Conservation (phyloP, 2,888 invertebrate species). For the Onchidella celtica region DNA sequence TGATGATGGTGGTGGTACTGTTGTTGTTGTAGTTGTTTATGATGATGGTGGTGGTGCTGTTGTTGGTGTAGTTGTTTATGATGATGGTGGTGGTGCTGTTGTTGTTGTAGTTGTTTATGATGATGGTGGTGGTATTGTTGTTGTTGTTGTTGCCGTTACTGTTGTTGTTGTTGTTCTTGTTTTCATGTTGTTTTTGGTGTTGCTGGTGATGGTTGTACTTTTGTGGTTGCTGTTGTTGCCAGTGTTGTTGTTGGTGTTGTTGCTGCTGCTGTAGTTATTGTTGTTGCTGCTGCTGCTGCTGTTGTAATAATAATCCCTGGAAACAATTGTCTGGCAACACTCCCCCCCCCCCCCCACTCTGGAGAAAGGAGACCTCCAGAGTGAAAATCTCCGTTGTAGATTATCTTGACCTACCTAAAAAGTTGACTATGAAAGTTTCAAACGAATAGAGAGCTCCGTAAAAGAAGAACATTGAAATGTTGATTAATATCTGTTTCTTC, state of each 20-base stretch:
- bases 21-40: background rate
- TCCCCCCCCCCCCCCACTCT: no score
- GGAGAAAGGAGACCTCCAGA: no score
- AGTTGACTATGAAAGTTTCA: no score
- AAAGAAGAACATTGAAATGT: no score
- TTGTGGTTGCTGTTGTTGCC: background rate
- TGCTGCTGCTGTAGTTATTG: background rate
- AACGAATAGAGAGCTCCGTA: no score
- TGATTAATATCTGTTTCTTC: no score
- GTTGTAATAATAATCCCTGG: no score
- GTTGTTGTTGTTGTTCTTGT: background rate
- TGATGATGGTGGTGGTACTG: background rate
- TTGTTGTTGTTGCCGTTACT: background rate
- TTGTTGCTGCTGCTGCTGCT: background rate
- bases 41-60: background rate
- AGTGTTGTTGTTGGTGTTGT: no score
- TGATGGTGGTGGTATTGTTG: background rate
- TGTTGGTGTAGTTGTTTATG: background rate
- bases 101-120: background rate
- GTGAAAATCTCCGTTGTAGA: no score
- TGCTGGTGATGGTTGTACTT: background rate
- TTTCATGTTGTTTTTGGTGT: background rate
- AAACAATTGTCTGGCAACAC: no score
- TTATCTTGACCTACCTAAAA: no score
- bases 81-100: background rate